Conservation (phyloP, 23 tunicate genomes). For the Trididemnum clinides region DNA sequence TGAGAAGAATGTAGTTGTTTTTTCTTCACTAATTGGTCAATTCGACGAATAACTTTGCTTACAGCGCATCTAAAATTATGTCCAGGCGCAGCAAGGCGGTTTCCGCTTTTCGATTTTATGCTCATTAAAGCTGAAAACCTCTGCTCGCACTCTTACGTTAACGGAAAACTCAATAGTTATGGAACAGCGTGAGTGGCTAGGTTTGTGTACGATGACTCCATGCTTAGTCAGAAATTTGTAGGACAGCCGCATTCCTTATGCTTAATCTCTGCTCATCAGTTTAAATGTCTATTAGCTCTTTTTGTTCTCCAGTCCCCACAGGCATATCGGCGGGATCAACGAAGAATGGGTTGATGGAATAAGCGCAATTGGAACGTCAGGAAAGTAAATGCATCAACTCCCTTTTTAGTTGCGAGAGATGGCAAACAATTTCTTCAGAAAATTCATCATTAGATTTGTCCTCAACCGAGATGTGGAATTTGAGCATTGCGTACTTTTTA, state of each 20-base stretch:
- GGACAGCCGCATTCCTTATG: constrained; percentile 35
- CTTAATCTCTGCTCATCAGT: constrained; percentile 13
- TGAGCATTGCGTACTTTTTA: constrained; percentile 35
- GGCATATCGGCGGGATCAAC: too few species aligned
- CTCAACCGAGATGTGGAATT: constrained; percentile 9
- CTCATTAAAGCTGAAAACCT: constrained; percentile 19
- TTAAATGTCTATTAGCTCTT: constrained; percentile 12
- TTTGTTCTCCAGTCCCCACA: too few species aligned
- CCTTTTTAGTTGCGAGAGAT: too few species aligned
- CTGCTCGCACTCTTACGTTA: constrained; percentile 27
- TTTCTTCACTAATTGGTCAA: constrained; percentile 10
- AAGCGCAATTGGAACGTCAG: constrained; percentile 19
- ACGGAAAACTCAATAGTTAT: constrained; percentile 4
- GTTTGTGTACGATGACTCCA: constrained; percentile 1
- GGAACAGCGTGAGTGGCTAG: constrained; percentile 24
- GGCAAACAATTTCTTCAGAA: too few species aligned
- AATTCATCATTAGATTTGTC: constrained; percentile 17
- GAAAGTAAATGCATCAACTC: too few species aligned
- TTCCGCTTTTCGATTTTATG: constrained; percentile 9
- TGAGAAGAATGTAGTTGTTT: constrained; percentile 27
- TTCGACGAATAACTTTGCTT: constrained; percentile 25
- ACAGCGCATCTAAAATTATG: constrained; percentile 41
- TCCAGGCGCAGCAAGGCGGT: constrained; percentile 33
- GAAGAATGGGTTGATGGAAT: not conserved
- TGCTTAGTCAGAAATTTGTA: constrained; percentile 41